These are phyloP conservation scores for Semicossyphus pulcher DNA, from an alignment of 2,113 vertebrate genomes.

Conservation along the genomic window DNA sequence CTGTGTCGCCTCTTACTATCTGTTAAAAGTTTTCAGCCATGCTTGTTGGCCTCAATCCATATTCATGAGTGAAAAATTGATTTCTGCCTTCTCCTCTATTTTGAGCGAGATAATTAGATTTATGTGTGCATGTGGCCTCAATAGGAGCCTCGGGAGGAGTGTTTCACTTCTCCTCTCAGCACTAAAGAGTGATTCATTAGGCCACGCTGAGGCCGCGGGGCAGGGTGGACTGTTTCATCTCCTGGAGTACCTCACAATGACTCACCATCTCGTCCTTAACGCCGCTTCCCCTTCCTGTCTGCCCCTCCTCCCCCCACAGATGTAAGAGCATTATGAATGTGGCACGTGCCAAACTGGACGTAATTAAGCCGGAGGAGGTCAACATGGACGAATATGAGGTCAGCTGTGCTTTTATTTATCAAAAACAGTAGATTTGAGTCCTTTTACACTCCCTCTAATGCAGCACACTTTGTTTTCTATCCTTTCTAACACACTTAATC, in stretches of 20 bases:
- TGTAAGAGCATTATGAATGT: conserved; percentile 98
- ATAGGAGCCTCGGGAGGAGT: conserved; percentile 76
- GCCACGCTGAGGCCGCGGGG: conserved; percentile 66
- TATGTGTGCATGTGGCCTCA: conserved; percentile 73
- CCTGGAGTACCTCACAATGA: conserved; percentile 63
- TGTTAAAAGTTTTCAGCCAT: conserved; percentile 63
- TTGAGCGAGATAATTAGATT: conserved; percentile 82
- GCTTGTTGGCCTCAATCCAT: conserved; percentile 75
- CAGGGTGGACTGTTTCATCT: conserved; percentile 61
- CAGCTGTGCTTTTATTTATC: conserved; percentile 54
- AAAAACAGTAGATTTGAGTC: not conserved
- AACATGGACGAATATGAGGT: conserved; percentile 98
- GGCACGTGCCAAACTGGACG: conserved; percentile 95
- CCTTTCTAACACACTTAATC: not conserved
- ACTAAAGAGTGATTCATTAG: conserved; percentile 82
- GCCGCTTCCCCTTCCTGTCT: conserved; percentile 23
- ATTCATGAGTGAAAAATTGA: conserved; percentile 82
- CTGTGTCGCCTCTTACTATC: conserved; percentile 13
- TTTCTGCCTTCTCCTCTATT: conserved; percentile 79
- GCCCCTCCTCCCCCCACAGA: conserved; percentile 76
- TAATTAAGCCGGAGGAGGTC: conserved; percentile 96
- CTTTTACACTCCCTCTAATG: too few species aligned
- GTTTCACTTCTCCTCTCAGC: conserved; percentile 79
- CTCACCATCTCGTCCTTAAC: conserved; percentile 50
- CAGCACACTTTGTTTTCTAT: not conserved